A percentile compares a stretch with the other conserved stretches of the same genome.
Evolutionary conservation across 2,888 invertebrate species (phyloP).

Genomic region (Idaea dimidiata): DNA sequence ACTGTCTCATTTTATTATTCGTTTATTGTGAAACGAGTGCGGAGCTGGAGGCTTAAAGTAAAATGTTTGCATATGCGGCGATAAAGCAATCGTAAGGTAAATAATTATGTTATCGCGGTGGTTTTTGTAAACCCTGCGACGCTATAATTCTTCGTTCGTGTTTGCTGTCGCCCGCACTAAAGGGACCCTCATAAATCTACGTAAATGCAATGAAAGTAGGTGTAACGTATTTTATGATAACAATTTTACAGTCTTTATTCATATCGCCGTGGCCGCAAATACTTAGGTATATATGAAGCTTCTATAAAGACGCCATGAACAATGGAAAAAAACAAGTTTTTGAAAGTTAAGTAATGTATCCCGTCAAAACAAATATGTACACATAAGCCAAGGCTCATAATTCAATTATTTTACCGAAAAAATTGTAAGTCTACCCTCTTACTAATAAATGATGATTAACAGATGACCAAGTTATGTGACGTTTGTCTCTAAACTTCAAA

Average conservation of each 20-base stretch:
- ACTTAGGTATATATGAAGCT: not conserved
- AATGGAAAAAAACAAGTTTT: no score
- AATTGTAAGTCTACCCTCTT: no score
- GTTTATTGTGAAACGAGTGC: conserved; percentile 40
- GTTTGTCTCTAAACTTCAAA: no score
- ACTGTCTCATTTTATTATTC: conserved; percentile 49
- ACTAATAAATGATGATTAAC: no score
- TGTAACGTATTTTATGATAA: not conserved
- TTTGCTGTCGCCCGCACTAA: conserved; percentile 18
- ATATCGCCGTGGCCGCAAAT: not conserved
- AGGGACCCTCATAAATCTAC: conserved; percentile 12
- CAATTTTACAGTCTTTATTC: conserved; percentile 2
- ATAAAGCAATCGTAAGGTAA: conserved; percentile 68
- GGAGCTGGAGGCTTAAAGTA: conserved; percentile 50
- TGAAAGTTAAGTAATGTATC: no score
- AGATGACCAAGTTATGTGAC: no score
- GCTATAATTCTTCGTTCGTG: conserved; percentile 51
- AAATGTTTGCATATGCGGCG: conserved; percentile 65
- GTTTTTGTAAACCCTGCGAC: conserved; percentile 53
- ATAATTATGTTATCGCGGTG: conserved; percentile 62
- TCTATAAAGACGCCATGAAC: conserved; percentile 19
- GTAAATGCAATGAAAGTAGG: not conserved
- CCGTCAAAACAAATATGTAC: no score
- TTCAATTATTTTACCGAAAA: no score
- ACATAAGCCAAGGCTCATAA: no score